phyloP scores from a whole-genome alignment of 1,140 invertebrate genomes.

The Listronotus oregonensis region DNA sequence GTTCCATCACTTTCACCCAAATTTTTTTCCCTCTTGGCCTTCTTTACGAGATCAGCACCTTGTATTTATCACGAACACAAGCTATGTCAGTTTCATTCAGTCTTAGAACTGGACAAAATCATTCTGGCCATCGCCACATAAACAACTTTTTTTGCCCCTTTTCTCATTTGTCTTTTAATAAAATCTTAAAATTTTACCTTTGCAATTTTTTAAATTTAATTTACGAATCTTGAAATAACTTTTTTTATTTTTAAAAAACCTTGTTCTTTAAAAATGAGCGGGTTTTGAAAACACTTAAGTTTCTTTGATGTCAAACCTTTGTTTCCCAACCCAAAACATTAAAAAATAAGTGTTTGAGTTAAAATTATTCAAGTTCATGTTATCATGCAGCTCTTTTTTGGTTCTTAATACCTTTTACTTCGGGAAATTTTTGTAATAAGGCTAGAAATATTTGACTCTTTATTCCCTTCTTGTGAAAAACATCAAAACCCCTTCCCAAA shows the following conservation, averaged over 20 bases:
- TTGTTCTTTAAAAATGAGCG: conserved; percentile 65
- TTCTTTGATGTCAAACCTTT: conserved; percentile 60
- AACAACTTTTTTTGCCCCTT: conserved; percentile 62
- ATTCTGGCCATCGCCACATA: conserved; percentile 82
- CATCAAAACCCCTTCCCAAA: conserved; percentile 74
- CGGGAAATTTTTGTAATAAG: conserved; percentile 64
- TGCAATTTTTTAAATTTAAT: conserved; percentile 77
- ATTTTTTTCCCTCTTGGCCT: conserved; percentile 33
- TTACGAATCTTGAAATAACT: conserved; percentile 73
- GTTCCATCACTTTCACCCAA: conserved; percentile 36
- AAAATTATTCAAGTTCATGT: conserved; percentile 70
- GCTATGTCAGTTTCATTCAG: conserved; percentile 67
- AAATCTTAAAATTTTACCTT: conserved; percentile 73
- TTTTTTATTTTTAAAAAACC: conserved; percentile 67
- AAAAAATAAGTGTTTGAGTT: conserved; percentile 77
- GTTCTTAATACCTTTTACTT: conserved; percentile 66
- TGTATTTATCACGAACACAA: conserved; percentile 68
- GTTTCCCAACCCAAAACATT: conserved; percentile 65
- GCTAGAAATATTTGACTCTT: conserved; percentile 58
- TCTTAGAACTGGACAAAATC: conserved; percentile 74
- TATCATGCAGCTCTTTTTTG: conserved; percentile 60
- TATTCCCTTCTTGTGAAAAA: conserved; percentile 64
- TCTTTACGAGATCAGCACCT: conserved; percentile 44
- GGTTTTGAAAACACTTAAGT: conserved; percentile 78
- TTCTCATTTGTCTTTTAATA: conserved; percentile 58